Conservation (phyloP, 2,888 invertebrate species). For the Ceratothoa steindachneri region DNA sequence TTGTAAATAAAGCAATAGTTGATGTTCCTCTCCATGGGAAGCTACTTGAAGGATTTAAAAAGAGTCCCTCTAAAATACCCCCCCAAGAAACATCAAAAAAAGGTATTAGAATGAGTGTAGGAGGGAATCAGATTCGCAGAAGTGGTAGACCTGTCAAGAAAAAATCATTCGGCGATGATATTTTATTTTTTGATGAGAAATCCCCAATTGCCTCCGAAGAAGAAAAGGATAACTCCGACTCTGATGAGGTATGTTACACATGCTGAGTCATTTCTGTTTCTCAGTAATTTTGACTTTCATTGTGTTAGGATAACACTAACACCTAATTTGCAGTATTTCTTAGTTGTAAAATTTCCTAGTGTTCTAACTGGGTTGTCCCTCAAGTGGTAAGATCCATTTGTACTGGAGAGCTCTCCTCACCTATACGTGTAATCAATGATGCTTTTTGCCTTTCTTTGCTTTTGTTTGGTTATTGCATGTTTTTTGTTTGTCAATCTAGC, state of each 20-base stretch:
- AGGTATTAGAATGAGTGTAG: background rate
- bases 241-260: constrained; percentile 19
- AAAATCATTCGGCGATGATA: constrained; percentile 45
- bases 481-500: too few species aligned
- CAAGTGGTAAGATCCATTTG: too few species aligned
- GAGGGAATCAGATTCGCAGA: constrained; percentile 24
- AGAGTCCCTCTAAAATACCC: background rate
- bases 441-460: too few species aligned
- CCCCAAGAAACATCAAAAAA: background rate
- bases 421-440: too few species aligned
- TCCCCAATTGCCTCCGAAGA: background rate
- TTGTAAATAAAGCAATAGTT: background rate
- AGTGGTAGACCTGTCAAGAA: constrained; percentile 41
- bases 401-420: too few species aligned
- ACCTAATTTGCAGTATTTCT: too few species aligned
- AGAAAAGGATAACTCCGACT: background rate
- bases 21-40: background rate
- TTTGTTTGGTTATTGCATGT: too few species aligned
- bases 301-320: too few species aligned
- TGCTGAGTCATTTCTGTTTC: too few species aligned
- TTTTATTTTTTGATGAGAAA: constrained; percentile 36
- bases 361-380: too few species aligned
- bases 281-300: too few species aligned
- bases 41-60: background rate
- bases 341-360: too few species aligned